Conservation (phyloP, 64 coral and sea anemone genomes). For the Dendrophyllia cribrosa region DNA sequence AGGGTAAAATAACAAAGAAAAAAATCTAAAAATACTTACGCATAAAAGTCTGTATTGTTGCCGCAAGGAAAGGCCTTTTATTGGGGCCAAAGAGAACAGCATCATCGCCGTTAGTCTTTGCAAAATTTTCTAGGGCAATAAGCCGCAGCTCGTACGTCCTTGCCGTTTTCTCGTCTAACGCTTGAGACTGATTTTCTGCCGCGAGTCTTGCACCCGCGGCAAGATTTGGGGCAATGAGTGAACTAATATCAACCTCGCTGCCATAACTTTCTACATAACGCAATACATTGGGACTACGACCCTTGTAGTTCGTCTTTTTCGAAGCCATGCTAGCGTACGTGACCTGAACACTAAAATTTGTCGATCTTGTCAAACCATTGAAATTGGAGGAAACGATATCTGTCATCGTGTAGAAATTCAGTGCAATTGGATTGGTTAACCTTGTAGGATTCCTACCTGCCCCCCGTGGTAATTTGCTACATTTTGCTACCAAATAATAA, state of each 20-base stretch:
- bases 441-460: conserved; percentile 4
- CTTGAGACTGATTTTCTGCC: conserved; percentile 32
- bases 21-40: conserved; percentile 27
- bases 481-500: background rate
- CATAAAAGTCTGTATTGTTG: conserved; percentile 38
- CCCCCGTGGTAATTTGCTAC: conserved; percentile 14
- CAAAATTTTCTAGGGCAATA: conserved; percentile 55
- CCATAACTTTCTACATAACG: conserved; percentile 50
- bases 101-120: conserved; percentile 10
- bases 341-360: no score
- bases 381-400: background rate
- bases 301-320: conserved; percentile 49
- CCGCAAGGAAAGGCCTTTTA: conserved; percentile 35
- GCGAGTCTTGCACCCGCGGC: conserved; percentile 62
- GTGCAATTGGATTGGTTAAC: background rate
- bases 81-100: conserved; percentile 39
- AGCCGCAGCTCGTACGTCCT: conserved; percentile 66
- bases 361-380: background rate
- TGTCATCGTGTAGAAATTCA: background rate
- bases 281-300: conserved; percentile 41
- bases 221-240: conserved; percentile 11
- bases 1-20: no score
- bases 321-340: background rate
- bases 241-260: conserved; percentile 6
- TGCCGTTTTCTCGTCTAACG: background rate